A percentile compares a stretch with the other conserved stretches of the same genome.
Conservation (phyloP, 2,113 vertebrate genomes). For the Oxygymnocypris stewartii region DNA sequence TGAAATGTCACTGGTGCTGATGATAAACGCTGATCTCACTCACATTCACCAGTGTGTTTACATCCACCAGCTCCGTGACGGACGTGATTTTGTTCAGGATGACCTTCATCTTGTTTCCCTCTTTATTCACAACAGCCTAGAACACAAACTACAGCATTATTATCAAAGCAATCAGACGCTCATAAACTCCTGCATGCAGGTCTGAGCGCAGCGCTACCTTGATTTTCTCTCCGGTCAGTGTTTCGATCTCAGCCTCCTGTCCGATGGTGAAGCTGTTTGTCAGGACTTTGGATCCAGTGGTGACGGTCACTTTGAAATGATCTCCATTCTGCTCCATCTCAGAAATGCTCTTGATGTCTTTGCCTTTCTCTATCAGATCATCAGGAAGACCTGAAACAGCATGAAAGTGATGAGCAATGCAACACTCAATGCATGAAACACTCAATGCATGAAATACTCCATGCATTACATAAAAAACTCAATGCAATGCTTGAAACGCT, state of each 20-base stretch:
- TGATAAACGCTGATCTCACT: constrained; percentile 62
- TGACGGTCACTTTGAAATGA: constrained; percentile 79
- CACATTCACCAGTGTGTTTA: constrained; percentile 77
- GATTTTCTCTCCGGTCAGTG: constrained; percentile 77
- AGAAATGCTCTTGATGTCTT: constrained; percentile 80
- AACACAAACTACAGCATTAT: not conserved
- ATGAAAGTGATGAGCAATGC: no score
- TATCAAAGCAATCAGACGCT: no score
- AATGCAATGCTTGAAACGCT: no score
- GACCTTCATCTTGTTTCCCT: constrained; percentile 82
- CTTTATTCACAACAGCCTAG: constrained; percentile 77
- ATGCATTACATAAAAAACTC: no score
- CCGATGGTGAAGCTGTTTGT: constrained; percentile 82
- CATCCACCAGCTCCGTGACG: constrained; percentile 76
- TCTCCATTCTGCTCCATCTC: constrained; percentile 86
- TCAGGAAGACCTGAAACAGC: constrained; percentile 79
- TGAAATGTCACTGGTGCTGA: no score
- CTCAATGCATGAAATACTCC: no score
- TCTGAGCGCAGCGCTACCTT: constrained; percentile 73
- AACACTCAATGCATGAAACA: no score
- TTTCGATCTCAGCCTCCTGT: constrained; percentile 80
- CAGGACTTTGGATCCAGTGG: constrained; percentile 76
- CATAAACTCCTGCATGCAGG: no score
- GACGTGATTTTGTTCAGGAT: constrained; percentile 77
- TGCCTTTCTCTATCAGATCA: constrained; percentile 85